A percentile compares a stretch with the other conserved stretches of the same genome.
phyloP scores from a whole-genome alignment of 2,888 invertebrate genomes.

The Synergus laeviventris region DNA sequence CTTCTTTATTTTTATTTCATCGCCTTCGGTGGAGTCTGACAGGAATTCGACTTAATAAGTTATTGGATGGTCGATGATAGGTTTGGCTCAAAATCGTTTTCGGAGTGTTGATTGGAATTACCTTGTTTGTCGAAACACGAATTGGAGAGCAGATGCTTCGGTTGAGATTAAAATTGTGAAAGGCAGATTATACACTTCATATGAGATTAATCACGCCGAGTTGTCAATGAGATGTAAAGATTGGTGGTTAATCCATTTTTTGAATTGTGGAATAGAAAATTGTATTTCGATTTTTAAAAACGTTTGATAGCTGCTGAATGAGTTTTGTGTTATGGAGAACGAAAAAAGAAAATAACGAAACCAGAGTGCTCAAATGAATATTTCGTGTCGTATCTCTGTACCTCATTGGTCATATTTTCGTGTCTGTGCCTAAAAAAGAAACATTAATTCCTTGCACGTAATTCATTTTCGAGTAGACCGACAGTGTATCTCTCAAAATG shows the following conservation, averaged over 20 bases:
- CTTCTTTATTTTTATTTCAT: background rate
- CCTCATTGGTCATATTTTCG: background rate
- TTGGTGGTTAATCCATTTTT: background rate
- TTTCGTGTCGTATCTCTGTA: background rate
- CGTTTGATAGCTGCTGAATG: too few species aligned
- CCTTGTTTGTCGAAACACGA: conserved; percentile 1
- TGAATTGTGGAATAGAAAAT: background rate
- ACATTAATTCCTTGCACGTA: conserved; percentile 24
- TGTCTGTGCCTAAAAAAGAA: background rate
- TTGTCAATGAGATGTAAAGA: background rate
- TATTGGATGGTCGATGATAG: background rate
- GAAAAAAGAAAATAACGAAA: background rate
- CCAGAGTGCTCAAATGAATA: background rate
- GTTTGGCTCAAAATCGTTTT: background rate
- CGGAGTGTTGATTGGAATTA: conserved; percentile 1
- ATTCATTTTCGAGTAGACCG: conserved; percentile 29
- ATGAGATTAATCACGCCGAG: too few species aligned
- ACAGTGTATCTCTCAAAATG: conserved; percentile 1
- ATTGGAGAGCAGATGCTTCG: background rate
- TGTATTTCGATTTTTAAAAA: too few species aligned
- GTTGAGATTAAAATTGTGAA: background rate
- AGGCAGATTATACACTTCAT: background rate
- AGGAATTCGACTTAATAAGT: background rate
- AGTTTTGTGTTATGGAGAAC: background rate
- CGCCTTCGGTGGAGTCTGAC: background rate